Evolutionary conservation across 2,113 vertebrate species (phyloP).

Genomic region (Azemiops feae): DNA sequence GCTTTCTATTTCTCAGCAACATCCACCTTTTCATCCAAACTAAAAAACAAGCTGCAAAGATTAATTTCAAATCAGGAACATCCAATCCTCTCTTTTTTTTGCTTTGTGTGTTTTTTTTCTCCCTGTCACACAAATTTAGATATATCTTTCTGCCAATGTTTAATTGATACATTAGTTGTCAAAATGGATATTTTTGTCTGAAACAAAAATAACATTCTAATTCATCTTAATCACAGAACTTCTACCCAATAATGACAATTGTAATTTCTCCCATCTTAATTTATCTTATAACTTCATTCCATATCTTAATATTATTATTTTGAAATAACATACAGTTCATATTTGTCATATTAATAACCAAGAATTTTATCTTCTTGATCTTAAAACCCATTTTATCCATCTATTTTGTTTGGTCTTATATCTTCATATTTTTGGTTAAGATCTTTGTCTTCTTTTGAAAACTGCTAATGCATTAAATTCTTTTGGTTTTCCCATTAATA

Average conservation of each 20-base stretch:
- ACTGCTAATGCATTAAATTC: not conserved
- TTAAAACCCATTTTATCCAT: not conserved
- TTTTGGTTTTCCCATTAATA: not conserved
- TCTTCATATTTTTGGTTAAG: not conserved
- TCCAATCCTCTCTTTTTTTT: not conserved
- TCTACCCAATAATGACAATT: not conserved
- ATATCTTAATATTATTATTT: not conserved
- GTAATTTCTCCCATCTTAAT: not conserved
- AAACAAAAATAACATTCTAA: not conserved
- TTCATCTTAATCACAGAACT: not conserved
- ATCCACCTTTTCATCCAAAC: not conserved
- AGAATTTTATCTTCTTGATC: not conserved
- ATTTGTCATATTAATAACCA: not conserved
- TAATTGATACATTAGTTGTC: not conserved
- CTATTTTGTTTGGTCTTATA: not conserved
- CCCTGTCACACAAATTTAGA: not conserved
- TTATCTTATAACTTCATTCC: not conserved
- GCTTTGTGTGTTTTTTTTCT: not conserved
- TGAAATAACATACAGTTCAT: not conserved
- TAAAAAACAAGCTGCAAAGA: not conserved
- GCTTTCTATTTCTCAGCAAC: not conserved
- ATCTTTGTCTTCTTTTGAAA: not conserved
- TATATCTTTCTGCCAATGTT: not conserved
- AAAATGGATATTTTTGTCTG: not conserved
- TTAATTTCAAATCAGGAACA: not conserved